These are phyloP conservation scores for Campylorhamphus procurvoides DNA, from an alignment of 2,113 vertebrate species.

Conservation along the genomic window DNA sequence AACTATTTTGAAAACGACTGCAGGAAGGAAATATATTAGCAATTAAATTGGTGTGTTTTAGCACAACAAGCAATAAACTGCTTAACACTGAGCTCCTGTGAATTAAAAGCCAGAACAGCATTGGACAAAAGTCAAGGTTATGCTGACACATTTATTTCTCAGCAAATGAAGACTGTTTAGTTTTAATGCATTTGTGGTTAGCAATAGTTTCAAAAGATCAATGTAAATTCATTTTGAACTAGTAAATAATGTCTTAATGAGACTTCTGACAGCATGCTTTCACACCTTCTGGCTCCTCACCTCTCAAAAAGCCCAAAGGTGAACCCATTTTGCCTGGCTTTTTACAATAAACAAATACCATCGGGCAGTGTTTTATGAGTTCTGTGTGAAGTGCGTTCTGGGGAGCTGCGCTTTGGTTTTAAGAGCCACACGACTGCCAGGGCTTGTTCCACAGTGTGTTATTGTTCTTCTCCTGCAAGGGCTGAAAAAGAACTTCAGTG, in stretches of 20 bases:
- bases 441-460: slow-evolving; percentile 21
- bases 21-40: slow-evolving; percentile 75
- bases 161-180: slow-evolving; percentile 82
- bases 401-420: slow-evolving; percentile 40
- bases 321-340: too few relatives aligned
- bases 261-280: slow-evolving; percentile 74
- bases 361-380: not conserved
- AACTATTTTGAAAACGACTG: slow-evolving; percentile 69
- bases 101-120: slow-evolving; percentile 79
- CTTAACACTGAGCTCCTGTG: slow-evolving; percentile 76
- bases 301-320: not conserved
- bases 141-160: slow-evolving; percentile 85
- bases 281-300: slow-evolving; percentile 74
- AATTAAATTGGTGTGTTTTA: slow-evolving; percentile 73
- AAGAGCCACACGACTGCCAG: not conserved
- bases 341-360: too few relatives aligned
- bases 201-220: slow-evolving; percentile 81
- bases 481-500: not conserved
- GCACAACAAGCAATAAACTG: slow-evolving; percentile 82
- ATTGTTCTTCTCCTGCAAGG: slow-evolving; percentile 33
- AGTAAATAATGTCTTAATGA: slow-evolving; percentile 81
- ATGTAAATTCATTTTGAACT: slow-evolving; percentile 81
- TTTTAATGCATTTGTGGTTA: slow-evolving; percentile 87
- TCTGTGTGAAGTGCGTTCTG: slow-evolving; percentile 61
- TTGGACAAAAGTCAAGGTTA: slow-evolving; percentile 80